Evolutionary conservation across 2,888 invertebrate genomes (phyloP).

Genomic region (Ormyrus labotus): DNA sequence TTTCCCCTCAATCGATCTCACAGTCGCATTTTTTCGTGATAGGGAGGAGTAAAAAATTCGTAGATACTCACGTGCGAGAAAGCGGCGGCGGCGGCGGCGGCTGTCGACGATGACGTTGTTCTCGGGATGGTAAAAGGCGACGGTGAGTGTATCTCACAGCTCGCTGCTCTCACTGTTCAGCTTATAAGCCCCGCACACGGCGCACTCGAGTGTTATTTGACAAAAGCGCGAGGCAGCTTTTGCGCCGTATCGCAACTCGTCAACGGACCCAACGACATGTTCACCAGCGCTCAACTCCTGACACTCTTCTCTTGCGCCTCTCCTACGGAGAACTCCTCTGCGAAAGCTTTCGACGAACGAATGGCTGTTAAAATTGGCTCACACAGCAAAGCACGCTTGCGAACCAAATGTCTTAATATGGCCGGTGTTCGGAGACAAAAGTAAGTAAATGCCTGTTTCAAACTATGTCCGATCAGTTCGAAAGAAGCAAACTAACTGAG

Average conservation of each 20-base stretch:
- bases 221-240: slow-evolving; percentile 62
- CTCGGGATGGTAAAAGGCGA: neutral
- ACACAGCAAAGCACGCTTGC: too few relatives aligned
- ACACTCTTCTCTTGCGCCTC: too few relatives aligned
- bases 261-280: slow-evolving; percentile 27
- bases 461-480: too few relatives aligned
- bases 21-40: too few relatives aligned
- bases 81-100: neutral
- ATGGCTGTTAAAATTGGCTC: too few relatives aligned
- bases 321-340: too few relatives aligned
- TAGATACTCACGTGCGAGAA: slow-evolving; percentile 22
- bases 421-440: too few relatives aligned
- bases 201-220: slow-evolving; percentile 66
- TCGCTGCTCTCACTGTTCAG: neutral
- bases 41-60: neutral
- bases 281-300: neutral
- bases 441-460: too few relatives aligned
- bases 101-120: neutral
- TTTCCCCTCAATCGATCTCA: too few relatives aligned
- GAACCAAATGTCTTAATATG: too few relatives aligned
- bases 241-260: slow-evolving; percentile 39
- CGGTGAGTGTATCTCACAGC: neutral
- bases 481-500: too few relatives aligned
- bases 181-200: neutral
- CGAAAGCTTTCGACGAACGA: too few relatives aligned